These are phyloP conservation scores for Coleophora flavipennella DNA, from an alignment of 2,888 invertebrate genomes.

Conservation along the genomic window DNA sequence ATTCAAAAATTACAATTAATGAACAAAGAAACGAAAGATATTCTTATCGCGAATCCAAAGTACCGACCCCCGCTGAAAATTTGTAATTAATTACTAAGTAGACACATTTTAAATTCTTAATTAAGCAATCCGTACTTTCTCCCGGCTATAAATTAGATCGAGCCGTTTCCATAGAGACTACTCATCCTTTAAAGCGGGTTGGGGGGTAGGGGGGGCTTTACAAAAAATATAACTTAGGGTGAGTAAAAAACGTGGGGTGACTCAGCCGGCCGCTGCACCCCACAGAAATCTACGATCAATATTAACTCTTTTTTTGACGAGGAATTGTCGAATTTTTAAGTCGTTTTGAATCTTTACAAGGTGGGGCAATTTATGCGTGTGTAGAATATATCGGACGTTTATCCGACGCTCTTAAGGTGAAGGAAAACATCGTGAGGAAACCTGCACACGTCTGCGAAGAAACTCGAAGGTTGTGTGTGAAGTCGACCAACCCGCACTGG, in stretches of 20 bases:
- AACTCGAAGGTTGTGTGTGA: too few species aligned
- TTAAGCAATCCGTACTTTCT: conserved; percentile 73
- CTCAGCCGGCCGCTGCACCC: conserved; percentile 74
- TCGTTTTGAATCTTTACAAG: conserved; percentile 47
- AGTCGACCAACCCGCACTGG: too few species aligned
- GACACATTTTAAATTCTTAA: conserved; percentile 72
- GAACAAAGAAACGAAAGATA: conserved; percentile 25
- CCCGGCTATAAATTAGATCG: conserved; percentile 72
- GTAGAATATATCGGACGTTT: conserved; percentile 1
- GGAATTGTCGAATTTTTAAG: conserved; percentile 68
- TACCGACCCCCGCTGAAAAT: conserved; percentile 47
- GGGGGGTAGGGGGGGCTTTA: conserved; percentile 61
- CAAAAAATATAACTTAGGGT: conserved; percentile 74
- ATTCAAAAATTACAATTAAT: conserved; percentile 20
- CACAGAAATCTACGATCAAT: conserved; percentile 74
- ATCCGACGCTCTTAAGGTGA: background rate
- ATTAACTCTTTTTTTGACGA: conserved; percentile 73
- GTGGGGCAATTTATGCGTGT: conserved; percentile 30
- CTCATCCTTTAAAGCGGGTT: conserved; percentile 73
- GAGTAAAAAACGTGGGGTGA: conserved; percentile 75
- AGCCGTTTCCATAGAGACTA: conserved; percentile 74
- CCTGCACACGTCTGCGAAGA: too few species aligned
- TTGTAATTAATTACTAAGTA: conserved; percentile 67
- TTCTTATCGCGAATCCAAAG: conserved; percentile 35
- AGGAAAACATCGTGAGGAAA: too few species aligned